Evolutionary conservation across 2,113 vertebrate genomes (phyloP).

Genomic region (Reinhardtius hippoglossoides): DNA sequence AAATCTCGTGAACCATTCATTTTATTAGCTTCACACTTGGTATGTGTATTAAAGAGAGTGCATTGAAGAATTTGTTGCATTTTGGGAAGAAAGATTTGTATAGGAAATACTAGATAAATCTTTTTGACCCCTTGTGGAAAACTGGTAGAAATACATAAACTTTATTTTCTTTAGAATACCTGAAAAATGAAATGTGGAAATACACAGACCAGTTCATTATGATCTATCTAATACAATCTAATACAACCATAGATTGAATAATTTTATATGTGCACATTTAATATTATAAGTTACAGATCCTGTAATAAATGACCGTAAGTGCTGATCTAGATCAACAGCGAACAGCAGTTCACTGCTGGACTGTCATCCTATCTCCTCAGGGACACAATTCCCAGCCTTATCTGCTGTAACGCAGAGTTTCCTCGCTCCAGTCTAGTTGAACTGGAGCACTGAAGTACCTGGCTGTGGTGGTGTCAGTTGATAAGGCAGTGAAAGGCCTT

Average conservation of each 20-base stretch:
- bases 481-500: slow-evolving; percentile 59
- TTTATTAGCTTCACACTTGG: too few species aligned
- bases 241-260: background rate
- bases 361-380: slow-evolving; percentile 33
- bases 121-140: background rate
- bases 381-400: slow-evolving; percentile 48
- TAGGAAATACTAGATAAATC: too few species aligned
- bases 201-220: background rate
- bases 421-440: background rate
- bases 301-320: background rate
- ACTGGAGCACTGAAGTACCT: background rate
- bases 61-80: too few species aligned
- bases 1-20: too few species aligned
- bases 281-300: background rate
- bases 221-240: too few species aligned
- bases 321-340: background rate
- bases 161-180: background rate
- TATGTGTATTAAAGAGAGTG: too few species aligned
- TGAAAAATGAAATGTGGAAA: background rate
- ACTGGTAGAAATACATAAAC: background rate
- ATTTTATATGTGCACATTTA: background rate
- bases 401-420: slow-evolving; percentile 22
- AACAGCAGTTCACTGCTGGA: slow-evolving; percentile 4
- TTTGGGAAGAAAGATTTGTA: too few species aligned
- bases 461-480: slow-evolving; percentile 41